A percentile compares a stretch with the other conserved stretches of the same genome.
These are phyloP conservation scores for Piaya cayana DNA, from an alignment of 2,113 vertebrate species.

Conservation along the genomic window DNA sequence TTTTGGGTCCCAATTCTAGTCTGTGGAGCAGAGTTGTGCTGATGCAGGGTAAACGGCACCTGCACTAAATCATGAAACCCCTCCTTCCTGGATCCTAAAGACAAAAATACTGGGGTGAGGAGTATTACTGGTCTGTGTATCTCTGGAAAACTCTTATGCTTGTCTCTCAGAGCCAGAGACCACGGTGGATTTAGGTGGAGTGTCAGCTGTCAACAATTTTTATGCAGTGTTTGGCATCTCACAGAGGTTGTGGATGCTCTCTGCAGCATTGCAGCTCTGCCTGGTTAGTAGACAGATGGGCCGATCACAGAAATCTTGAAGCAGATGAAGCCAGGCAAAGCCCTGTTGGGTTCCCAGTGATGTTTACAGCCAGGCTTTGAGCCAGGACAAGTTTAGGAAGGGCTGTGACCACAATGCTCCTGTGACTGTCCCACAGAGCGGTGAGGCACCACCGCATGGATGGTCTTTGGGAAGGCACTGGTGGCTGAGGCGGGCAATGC, in stretches of 20 bases:
- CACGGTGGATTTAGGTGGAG: not conserved
- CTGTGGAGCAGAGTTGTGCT: not conserved
- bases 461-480: accelerated
- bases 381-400: not conserved
- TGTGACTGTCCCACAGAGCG: accelerated
- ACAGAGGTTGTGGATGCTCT: accelerated
- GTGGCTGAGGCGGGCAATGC: not conserved
- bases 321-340: not conserved
- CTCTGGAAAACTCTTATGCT: not conserved
- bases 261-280: not conserved
- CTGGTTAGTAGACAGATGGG: not conserved
- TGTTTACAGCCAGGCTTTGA: not conserved
- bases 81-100: not conserved
- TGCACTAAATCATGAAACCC: not conserved
- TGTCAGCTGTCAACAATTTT: not conserved
- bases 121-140: too few relatives aligned
- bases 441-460: accelerated
- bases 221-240: not conserved
- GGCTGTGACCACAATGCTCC: not conserved
- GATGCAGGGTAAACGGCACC: too few relatives aligned
- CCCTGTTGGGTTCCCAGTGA: not conserved
- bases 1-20: not conserved
- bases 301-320: not conserved
- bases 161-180: not conserved
- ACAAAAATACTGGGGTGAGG: not conserved